Conservation (phyloP, 2,797 vertebrate genomes). For the Oreochromis grahami region DNA sequence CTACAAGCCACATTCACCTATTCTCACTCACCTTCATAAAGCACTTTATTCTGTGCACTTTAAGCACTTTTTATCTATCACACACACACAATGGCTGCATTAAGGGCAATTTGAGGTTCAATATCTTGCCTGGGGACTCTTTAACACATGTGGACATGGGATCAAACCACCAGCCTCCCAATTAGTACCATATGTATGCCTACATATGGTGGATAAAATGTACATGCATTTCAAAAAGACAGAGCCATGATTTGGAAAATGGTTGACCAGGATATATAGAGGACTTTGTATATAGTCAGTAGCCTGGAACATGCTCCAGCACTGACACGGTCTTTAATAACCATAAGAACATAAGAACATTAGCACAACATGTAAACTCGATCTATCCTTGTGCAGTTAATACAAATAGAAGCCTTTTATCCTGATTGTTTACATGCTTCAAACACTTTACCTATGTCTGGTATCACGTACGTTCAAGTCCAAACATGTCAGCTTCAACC, state of each 20-base stretch:
- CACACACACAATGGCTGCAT: not conserved
- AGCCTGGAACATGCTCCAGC: not conserved
- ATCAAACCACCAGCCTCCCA: not conserved
- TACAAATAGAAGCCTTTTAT: constrained; percentile 10
- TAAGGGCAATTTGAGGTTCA: not conserved
- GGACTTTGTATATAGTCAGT: not conserved
- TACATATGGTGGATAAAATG: not conserved
- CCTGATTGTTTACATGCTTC: constrained; percentile 41
- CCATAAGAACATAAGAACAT: not conserved
- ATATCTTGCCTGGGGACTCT: not conserved
- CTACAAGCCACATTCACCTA: not conserved
- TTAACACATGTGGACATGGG: not conserved
- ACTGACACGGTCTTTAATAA: not conserved
- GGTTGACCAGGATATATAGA: not conserved
- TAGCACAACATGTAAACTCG: not conserved
- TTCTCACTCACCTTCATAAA: not conserved
- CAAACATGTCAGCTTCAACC: constrained; percentile 32
- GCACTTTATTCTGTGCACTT: not conserved
- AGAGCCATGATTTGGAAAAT: not conserved
- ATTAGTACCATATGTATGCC: not conserved
- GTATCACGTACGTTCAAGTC: constrained; percentile 23
- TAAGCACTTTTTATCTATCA: not conserved
- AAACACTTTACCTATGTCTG: constrained; percentile 36
- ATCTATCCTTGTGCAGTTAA: not conserved
- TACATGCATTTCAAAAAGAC: not conserved